Evolutionary conservation across 2,113 vertebrate species (phyloP), one percentile per base, ranked within the genome.

Genomic region (Psammodynastes pulverulentus): DNA sequence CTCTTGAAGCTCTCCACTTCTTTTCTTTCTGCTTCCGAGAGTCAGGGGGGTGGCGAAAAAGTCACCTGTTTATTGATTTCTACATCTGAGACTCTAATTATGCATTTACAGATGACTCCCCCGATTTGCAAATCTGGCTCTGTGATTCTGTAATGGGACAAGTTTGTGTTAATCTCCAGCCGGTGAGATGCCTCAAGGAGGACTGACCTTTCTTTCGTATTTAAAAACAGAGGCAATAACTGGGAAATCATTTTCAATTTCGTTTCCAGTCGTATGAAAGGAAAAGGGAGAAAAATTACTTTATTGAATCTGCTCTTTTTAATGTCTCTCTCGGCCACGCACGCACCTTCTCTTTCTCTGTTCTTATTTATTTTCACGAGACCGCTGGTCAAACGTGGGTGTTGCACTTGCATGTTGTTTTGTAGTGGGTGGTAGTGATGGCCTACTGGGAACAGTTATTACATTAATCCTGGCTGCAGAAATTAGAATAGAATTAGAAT

Each of bases 231-330:
- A 97, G 96, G 97, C 97, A 97, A 97, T 96, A 97, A 96, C 96
- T 96, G 97, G 97, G 97, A 98, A 97, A 97, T 98, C 97, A 97
- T 98, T 98, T 98, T 98, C 97, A 98, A 98, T 98, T 98, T 98
- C 97, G 97, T 98, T 98, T 98, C 97, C 97, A 98, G 98, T 98
- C 97, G 96, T 97, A 96, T 96, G 96, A 97, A 97, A 97, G 95
- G 94, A 97, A 92, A 84, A 94, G 95, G 96, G 95, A 97, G 93
- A 96, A 95, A 97, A 97, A 97, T 97, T 97, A 96, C 95, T 96
- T 97, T 97, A 96, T 97, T 97, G 96, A 97, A 97, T 97, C 96
- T 95, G 94, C 95, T 95, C 87, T 67, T 39, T 8, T 54, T 1
- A 23, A 9, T 39, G 1, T 54, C 9, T 10, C 56, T 10, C 10